These are phyloP conservation scores for Plebejus anna DNA, from an alignment of 2,888 invertebrate species.

Conservation along the genomic window DNA sequence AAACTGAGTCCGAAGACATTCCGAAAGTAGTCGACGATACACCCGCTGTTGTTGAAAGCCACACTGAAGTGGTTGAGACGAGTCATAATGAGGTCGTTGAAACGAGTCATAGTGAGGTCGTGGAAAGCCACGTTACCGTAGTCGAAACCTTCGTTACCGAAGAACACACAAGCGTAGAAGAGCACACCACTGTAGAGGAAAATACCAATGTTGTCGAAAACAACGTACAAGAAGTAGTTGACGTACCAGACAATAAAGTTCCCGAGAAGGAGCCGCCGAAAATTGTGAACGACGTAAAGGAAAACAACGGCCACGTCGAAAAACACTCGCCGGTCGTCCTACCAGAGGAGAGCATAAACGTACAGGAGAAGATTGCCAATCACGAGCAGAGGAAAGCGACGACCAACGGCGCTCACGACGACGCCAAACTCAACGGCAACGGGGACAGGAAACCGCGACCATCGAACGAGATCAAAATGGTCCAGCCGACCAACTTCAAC, in stretches of 20 bases:
- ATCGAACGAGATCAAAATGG: conserved; percentile 73
- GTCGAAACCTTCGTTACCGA: conserved; percentile 13
- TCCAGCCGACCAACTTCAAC: conserved; percentile 52
- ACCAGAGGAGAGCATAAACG: conserved; percentile 27
- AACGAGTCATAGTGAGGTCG: not conserved
- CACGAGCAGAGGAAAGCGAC: conserved; percentile 24
- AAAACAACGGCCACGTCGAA: conserved; percentile 24
- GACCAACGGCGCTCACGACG: conserved; percentile 18
- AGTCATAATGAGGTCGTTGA: not conserved
- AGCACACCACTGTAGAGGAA: not conserved
- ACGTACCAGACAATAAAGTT: conserved; percentile 13
- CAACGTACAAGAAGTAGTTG: conserved; percentile 1
- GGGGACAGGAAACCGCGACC: conserved; percentile 50
- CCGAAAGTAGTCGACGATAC: conserved; percentile 5
- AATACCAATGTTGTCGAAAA: conserved; percentile 2
- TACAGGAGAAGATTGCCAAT: conserved; percentile 31
- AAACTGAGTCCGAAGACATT: conserved; percentile 15
- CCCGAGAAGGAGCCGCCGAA: conserved; percentile 15
- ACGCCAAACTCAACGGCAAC: conserved; percentile 46
- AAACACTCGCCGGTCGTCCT: conserved; percentile 19
- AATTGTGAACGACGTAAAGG: conserved; percentile 30
- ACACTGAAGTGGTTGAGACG: not conserved
- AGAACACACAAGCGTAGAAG: not conserved
- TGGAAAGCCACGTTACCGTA: conserved; percentile 14
- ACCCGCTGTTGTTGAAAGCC: not conserved